A percentile compares a stretch with the other conserved stretches of the same genome.
These are phyloP conservation scores for Carlito syrichta DNA, from an alignment of 2,113 vertebrate genomes.

Conservation along the genomic window DNA sequence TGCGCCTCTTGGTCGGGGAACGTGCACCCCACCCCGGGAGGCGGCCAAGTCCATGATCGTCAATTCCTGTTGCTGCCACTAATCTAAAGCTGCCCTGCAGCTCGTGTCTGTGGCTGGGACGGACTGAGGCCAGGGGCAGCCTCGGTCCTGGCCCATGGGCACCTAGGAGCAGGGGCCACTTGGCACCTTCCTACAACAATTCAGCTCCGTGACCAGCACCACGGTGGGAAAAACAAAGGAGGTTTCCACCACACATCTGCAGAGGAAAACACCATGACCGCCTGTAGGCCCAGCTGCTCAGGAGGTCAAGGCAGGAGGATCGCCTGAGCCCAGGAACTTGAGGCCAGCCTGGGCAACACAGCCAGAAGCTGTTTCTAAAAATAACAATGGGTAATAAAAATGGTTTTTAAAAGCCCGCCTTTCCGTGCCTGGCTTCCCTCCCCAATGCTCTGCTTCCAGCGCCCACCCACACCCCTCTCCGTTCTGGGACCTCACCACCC, in stretches of 20 bases:
- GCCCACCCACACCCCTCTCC: neutral
- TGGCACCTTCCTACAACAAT: neutral
- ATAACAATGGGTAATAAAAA: too few relatives aligned
- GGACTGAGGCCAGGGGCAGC: neutral
- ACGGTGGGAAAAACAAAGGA: neutral
- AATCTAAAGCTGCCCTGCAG: neutral
- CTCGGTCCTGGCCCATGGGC: neutral
- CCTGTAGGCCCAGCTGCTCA: neutral
- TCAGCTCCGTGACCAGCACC: neutral
- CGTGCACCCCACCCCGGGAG: too few relatives aligned
- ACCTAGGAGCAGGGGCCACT: neutral
- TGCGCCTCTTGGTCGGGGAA: too few relatives aligned
- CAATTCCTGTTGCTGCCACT: neutral
- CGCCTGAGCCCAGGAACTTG: too few relatives aligned
- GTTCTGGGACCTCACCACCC: neutral
- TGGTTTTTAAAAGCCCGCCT: neutral
- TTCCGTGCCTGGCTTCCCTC: neutral
- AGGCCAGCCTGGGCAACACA: too few relatives aligned
- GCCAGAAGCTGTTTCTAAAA: too few relatives aligned
- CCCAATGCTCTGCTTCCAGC: neutral
- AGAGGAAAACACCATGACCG: neutral
- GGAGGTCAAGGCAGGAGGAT: too few relatives aligned
- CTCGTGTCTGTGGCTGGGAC: neutral
- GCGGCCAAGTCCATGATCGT: neutral
- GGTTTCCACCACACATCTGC: neutral